These are phyloP conservation scores for Solea solea DNA, from an alignment of 2,113 vertebrate genomes.

Conservation along the genomic window DNA sequence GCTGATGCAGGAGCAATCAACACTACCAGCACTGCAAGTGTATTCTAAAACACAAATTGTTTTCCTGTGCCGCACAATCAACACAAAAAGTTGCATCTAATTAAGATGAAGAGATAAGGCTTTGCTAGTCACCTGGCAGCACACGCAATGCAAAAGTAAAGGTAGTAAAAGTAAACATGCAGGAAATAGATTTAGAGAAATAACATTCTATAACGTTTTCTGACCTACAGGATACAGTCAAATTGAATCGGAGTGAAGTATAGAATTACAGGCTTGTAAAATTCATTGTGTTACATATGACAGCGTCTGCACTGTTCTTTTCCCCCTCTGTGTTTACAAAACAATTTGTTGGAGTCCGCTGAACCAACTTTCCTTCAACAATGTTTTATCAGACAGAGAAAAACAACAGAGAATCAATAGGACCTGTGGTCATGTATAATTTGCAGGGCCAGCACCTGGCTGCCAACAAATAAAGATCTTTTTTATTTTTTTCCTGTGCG, in stretches of 20 bases:
- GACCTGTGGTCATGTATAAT: conserved; percentile 79
- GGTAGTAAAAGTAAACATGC: not conserved
- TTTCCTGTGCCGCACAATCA: conserved; percentile 3
- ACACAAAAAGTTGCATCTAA: conserved; percentile 32
- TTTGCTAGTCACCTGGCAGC: too few relatives aligned
- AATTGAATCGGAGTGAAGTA: conserved; percentile 43
- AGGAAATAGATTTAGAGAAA: conserved; percentile 19
- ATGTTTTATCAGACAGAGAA: conserved; percentile 76
- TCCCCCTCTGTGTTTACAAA: conserved; percentile 66
- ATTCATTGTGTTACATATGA: conserved; percentile 53
- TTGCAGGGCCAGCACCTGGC: conserved; percentile 76
- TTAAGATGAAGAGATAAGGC: conserved; percentile 13
- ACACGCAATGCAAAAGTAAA: not conserved
- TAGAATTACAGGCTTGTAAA: conserved; percentile 49
- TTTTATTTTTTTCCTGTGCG: conserved; percentile 23
- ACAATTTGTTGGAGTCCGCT: conserved; percentile 68
- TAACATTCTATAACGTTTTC: conserved; percentile 9
- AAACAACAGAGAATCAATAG: conserved; percentile 80
- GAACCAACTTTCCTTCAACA: conserved; percentile 75
- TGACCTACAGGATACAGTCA: conserved; percentile 14
- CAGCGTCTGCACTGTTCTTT: conserved; percentile 54
- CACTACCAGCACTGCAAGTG: conserved; percentile 17
- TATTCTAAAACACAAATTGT: not conserved
- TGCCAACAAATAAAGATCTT: conserved; percentile 77
- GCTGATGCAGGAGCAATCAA: conserved; percentile 46